A percentile compares a stretch with the other conserved stretches of the same genome.
These are phyloP conservation scores for Apodemia duryi DNA, from an alignment of 2,888 invertebrate species.

Conservation along the genomic window DNA sequence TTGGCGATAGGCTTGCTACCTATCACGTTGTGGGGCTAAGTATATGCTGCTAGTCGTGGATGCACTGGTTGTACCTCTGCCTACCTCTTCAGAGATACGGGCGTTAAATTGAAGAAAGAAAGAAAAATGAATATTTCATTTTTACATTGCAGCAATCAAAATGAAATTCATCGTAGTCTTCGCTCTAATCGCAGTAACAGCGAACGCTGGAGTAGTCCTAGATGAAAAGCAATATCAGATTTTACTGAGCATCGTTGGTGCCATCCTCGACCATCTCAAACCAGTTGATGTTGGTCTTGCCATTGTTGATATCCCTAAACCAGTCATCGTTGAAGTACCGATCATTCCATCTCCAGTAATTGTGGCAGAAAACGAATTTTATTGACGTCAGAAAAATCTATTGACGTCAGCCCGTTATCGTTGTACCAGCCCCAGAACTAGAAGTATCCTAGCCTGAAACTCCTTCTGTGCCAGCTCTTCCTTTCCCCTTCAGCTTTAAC, in stretches of 20 bases:
- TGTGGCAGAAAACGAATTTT: not conserved
- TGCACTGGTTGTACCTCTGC: too few relatives aligned
- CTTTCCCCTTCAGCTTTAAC: conserved; percentile 17
- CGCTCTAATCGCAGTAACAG: conserved; percentile 22
- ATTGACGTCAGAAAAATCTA: too few relatives aligned
- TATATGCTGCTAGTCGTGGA: too few relatives aligned
- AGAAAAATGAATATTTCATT: too few relatives aligned
- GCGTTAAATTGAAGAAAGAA: too few relatives aligned
- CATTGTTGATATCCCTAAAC: conserved; percentile 19
- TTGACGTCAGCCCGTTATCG: conserved; percentile 12
- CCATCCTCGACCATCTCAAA: conserved; percentile 17
- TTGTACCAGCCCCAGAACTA: conserved; percentile 1
- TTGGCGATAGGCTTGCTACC: too few relatives aligned
- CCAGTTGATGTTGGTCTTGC: conserved; percentile 27
- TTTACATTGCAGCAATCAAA: conserved; percentile 20
- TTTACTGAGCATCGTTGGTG: conserved; percentile 14
- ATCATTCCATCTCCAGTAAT: not conserved
- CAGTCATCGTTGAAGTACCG: not conserved
- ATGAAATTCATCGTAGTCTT: conserved; percentile 27
- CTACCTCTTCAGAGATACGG: too few relatives aligned
- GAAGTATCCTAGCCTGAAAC: not conserved
- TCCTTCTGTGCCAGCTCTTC: too few relatives aligned
- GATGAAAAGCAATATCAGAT: conserved; percentile 2
- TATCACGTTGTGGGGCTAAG: too few relatives aligned
- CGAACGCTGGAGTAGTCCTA: not conserved